Evolutionary conservation across 2,888 invertebrate species (phyloP).

Genomic region (Chrysodeixis includens): DNA sequence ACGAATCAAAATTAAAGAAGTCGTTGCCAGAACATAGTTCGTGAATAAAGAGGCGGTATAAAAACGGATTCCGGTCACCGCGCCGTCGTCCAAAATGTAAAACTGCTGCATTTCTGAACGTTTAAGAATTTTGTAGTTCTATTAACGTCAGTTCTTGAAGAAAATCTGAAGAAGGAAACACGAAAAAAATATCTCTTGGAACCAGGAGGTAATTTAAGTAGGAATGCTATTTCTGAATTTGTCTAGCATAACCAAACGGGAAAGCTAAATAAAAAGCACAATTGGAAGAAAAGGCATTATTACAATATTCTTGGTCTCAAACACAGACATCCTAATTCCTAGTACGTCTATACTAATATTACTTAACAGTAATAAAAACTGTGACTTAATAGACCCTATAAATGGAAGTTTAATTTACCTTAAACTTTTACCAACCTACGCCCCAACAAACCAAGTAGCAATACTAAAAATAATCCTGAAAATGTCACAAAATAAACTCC

Average conservation of each 20-base stretch:
- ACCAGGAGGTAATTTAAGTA: not conserved
- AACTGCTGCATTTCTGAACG: slow-evolving; percentile 15
- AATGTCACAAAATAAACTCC: not conserved
- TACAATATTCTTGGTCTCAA: too few species aligned
- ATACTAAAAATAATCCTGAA: not conserved
- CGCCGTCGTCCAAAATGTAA: slow-evolving; percentile 44
- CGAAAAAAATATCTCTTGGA: not conserved
- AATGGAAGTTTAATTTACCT: too few species aligned
- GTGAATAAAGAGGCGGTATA: slow-evolving; percentile 39
- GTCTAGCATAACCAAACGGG: too few species aligned
- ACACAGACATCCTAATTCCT: too few species aligned
- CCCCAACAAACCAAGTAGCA: too few species aligned
- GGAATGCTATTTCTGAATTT: not conserved
- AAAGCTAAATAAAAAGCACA: too few species aligned
- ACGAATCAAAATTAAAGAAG: slow-evolving; percentile 51
- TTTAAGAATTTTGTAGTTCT: slow-evolving; percentile 2
- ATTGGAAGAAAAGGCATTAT: too few species aligned
- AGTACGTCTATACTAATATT: too few species aligned
- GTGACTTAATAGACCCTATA: too few species aligned
- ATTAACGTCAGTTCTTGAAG: slow-evolving; percentile 1
- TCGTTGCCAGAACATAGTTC: slow-evolving; percentile 49
- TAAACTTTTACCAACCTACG: not conserved
- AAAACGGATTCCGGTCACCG: slow-evolving; percentile 48
- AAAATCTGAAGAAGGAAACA: not conserved
- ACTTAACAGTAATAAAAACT: too few species aligned